Base-by-base conservation (phyloP, 2,797 vertebrate species). In the Cephalopachus bancanus region DNA sequence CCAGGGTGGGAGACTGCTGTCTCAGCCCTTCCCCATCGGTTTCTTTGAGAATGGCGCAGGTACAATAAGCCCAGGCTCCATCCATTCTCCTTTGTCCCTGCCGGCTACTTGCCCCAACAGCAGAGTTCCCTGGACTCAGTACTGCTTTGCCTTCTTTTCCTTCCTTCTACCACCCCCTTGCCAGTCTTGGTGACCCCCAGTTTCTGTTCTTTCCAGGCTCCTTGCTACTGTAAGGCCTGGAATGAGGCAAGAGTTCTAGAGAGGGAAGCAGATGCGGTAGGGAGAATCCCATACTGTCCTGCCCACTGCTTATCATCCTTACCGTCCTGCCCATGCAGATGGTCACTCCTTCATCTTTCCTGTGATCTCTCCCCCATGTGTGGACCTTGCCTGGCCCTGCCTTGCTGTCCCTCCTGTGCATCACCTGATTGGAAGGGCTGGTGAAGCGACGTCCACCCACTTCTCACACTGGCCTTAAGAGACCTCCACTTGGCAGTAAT, bases 401-500 rank as follows among this genome's bases (percentile, higher is more conserved):
- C 80, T 80, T 1, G 2, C 64, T 59, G 57, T 19, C 17, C 51
- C 69, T 62, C 49, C 12, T 9, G 33, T n/a, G 7, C 2, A 11
- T 60, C 86, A 51, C 26, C 60, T 59, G 83, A 64, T 37, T 26
- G 72, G 79, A 94, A 60, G 74, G 55, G 0, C 74, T 65, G 10
- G 76, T 92, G 90, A 93, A 55, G 80, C 5, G 0, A 7, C 51
- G 69, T n/a, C 64, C 17, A 16, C 28, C 22, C 22, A 44, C 37
- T 74, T 65, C 67, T 92, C 76, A 67, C 60, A 51, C 5, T 92
- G 89, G 55, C 59, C 64, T 74, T 60, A 60, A 49, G 67, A 87
- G 44, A 24, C 59, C 51, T 95, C 67, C 28, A 91, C n/a, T 69
- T 28, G 51, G 17, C 87, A 93, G 26, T 62, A 97, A 96, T 98